Evolutionary conservation across 2,113 vertebrate species (phyloP).

Genomic region (Anas platyrhynchos): DNA sequence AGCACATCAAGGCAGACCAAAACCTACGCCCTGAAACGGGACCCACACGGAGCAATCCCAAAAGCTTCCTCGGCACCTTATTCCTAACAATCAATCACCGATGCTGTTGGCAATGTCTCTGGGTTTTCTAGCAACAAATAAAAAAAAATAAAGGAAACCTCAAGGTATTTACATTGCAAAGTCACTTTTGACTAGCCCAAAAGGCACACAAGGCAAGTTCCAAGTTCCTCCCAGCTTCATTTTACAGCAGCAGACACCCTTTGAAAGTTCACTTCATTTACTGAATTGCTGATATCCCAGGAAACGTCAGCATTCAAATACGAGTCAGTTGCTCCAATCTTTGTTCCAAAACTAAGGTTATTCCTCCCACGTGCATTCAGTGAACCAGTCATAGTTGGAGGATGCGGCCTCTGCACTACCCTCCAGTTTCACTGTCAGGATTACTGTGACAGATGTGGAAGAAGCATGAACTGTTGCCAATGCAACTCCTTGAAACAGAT

Average conservation of each 20-base stretch:
- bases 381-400: background rate
- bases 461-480: background rate
- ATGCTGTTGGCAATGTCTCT: background rate
- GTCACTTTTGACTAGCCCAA: background rate
- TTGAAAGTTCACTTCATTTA: background rate
- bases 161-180: background rate
- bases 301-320: background rate
- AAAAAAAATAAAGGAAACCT: background rate
- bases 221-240: fast-evolving
- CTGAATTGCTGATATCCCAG: background rate
- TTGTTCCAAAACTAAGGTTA: background rate
- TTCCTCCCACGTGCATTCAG: background rate
- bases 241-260: background rate
- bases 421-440: fast-evolving
- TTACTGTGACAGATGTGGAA: background rate
- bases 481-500: background rate
- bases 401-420: background rate
- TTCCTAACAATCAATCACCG: background rate
- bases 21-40: background rate
- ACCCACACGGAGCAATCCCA: background rate
- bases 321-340: background rate
- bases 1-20: background rate
- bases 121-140: background rate
- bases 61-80: fast-evolving
- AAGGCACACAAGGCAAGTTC: background rate